phyloP scores from a whole-genome alignment of 2,888 invertebrate genomes.

The Axea sp. region DNA sequence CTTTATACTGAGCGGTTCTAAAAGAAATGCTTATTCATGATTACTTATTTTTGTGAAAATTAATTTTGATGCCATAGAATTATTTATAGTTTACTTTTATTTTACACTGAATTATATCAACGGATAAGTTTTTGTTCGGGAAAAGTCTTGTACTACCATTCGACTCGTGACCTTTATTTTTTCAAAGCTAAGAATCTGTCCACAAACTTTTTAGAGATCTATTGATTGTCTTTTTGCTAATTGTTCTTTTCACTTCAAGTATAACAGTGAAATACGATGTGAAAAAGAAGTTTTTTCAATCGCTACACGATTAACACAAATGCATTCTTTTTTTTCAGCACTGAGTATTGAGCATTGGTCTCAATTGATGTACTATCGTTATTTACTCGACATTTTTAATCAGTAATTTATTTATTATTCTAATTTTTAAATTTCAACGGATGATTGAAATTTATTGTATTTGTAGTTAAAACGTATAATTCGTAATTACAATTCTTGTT shows the following conservation, averaged over 20 bases:
- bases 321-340: too few species aligned
- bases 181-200: conserved; percentile 32
- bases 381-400: too few species aligned
- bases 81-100: conserved; percentile 35
- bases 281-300: conserved; percentile 51
- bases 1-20: too few species aligned
- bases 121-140: conserved; percentile 48
- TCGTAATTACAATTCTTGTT: too few species aligned
- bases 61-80: conserved; percentile 9
- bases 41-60: too few species aligned
- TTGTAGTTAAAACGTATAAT: too few species aligned
- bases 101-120: conserved; percentile 41
- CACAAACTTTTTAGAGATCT: conserved; percentile 56
- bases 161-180: conserved; percentile 38
- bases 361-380: too few species aligned
- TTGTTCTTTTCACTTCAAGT: conserved; percentile 53
- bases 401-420: too few species aligned
- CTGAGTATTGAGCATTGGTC: too few species aligned
- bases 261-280: conserved; percentile 40
- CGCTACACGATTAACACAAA: conserved; percentile 53
- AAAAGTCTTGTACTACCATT: conserved; percentile 38
- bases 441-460: too few species aligned
- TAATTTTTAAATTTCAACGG: too few species aligned
- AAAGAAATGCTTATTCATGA: too few species aligned
- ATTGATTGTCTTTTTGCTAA: conserved; percentile 58